A percentile compares a stretch with the other conserved stretches of the same genome.
These are phyloP conservation scores for Conus ventricosus DNA, from an alignment of 1,140 invertebrate genomes.

Conservation along the genomic window DNA sequence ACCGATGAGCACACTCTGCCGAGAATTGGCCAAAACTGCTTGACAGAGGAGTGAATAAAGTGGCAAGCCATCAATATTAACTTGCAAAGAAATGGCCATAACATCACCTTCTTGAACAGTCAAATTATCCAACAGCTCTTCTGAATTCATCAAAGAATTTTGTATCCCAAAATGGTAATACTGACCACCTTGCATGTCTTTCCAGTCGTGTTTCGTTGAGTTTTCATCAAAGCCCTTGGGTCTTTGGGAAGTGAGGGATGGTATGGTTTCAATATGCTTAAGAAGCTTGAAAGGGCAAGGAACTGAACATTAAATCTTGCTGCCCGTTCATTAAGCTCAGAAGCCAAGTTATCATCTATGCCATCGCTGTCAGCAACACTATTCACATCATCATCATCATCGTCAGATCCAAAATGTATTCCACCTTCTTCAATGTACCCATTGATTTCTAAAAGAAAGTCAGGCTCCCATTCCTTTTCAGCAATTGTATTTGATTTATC, in stretches of 20 bases:
- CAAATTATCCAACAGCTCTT: background rate
- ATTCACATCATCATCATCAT: too few species aligned
- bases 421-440: too few species aligned
- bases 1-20: slow-evolving; percentile 38
- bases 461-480: too few species aligned
- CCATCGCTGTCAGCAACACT: too few species aligned
- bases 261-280: background rate
- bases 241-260: slow-evolving; percentile 24
- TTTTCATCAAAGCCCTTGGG: slow-evolving; percentile 16
- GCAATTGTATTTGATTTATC: too few species aligned
- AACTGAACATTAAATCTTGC: background rate
- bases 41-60: slow-evolving; percentile 33
- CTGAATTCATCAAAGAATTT: background rate
- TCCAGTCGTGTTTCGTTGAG: background rate
- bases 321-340: background rate
- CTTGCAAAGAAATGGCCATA: background rate
- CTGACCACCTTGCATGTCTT: background rate
- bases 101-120: background rate
- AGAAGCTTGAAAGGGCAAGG: background rate
- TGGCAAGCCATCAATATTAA: slow-evolving; percentile 37
- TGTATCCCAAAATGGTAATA: slow-evolving; percentile 34
- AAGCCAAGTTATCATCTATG: background rate
- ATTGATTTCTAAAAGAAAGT: too few species aligned
- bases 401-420: too few species aligned
- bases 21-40: slow-evolving; percentile 54